Evolutionary conservation across 2,888 invertebrate genomes (phyloP).

Genomic region (Erynnis tages): DNA sequence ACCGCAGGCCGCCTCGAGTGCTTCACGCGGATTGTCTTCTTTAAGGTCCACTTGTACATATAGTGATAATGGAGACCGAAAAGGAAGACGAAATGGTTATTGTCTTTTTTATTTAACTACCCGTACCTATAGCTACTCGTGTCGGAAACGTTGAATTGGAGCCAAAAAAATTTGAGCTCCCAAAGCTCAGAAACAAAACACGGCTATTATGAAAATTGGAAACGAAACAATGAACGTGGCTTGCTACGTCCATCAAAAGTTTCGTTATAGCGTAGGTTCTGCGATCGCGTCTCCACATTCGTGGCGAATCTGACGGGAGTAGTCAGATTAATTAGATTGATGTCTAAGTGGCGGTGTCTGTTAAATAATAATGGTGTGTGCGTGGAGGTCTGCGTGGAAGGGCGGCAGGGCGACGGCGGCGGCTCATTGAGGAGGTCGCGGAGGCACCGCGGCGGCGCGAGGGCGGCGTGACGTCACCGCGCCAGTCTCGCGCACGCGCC

Average conservation of each 20-base stretch:
- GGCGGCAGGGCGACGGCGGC: conserved; percentile 33
- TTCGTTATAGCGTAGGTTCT: conserved; percentile 19
- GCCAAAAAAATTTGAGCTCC: conserved; percentile 19
- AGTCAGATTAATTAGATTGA: conserved; percentile 41
- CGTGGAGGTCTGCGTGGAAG: conserved; percentile 35
- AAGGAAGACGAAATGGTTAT: conserved; percentile 28
- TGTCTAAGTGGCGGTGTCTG: conserved; percentile 40
- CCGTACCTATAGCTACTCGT: too few species aligned
- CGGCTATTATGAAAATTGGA: conserved; percentile 28
- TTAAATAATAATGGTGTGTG: conserved; percentile 41
- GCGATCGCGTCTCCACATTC: conserved; percentile 4
- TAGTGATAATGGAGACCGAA: conserved; percentile 26
- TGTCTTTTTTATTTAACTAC: conserved; percentile 27
- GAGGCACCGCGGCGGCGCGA: conserved; percentile 59
- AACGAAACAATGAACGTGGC: conserved; percentile 24
- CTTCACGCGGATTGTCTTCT: conserved; percentile 8
- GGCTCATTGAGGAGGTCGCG: conserved; percentile 46
- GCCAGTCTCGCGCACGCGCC: conserved; percentile 67
- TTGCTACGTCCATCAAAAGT: conserved; percentile 17
- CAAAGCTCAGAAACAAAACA: conserved; percentile 26
- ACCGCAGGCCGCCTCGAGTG: conserved; percentile 23
- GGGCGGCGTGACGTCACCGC: conserved; percentile 62
- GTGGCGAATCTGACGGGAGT: conserved; percentile 29
- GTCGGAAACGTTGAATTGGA: conserved; percentile 26
- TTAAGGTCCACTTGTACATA: conserved; percentile 16